Conservation (phyloP, 37 sponge, comb jelly and placozoan species). For the Crambe crambe region DNA sequence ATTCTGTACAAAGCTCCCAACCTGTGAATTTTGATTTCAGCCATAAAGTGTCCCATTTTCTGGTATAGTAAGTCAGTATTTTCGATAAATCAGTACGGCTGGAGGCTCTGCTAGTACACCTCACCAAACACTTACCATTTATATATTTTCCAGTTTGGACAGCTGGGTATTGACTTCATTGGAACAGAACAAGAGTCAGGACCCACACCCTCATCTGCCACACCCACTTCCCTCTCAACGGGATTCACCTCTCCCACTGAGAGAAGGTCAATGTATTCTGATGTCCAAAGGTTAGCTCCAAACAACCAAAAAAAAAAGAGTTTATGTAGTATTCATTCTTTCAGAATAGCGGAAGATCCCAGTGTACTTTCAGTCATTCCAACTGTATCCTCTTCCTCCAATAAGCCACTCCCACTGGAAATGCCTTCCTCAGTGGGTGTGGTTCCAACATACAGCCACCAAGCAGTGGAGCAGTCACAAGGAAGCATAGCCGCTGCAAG, state of each 20-base stretch:
- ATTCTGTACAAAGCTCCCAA: background rate
- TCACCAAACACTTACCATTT: too few species aligned
- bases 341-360: background rate
- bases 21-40: background rate
- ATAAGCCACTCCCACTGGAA: background rate
- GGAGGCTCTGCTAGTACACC: too few species aligned
- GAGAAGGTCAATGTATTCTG: background rate
- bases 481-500: background rate
- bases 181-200: background rate
- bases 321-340: background rate
- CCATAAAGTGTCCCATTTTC: background rate
- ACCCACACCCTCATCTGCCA: background rate
- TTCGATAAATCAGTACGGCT: too few species aligned
- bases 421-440: conserved; percentile 5
- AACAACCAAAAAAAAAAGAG: too few species aligned
- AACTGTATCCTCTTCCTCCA: background rate
- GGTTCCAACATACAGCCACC: background rate
- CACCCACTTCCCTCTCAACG: background rate
- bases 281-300: background rate
- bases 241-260: conserved; percentile 1
- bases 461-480: background rate
- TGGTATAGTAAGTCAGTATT: too few species aligned
- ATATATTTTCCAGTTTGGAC: conserved; percentile 10
- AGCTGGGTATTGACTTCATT: conserved; percentile 28
- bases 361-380: background rate